These are phyloP conservation scores for Dinocampus coccinellae DNA, from an alignment of 2,888 invertebrate genomes.

Conservation along the genomic window DNA sequence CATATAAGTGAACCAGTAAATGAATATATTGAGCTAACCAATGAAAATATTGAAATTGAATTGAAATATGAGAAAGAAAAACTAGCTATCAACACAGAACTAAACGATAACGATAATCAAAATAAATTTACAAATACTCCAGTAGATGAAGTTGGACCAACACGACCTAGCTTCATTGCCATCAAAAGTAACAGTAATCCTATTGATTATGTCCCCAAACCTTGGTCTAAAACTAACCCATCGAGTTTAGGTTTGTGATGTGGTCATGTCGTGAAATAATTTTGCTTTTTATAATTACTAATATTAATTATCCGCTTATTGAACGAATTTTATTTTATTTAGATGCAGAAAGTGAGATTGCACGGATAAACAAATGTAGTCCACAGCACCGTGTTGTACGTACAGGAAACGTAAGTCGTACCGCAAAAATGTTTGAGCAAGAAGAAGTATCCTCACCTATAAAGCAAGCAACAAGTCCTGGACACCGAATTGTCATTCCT, in stretches of 20 bases:
- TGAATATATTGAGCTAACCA: neutral
- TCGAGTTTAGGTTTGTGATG: slow-evolving; percentile 50
- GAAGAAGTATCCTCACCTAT: slow-evolving; percentile 47
- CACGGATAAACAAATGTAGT: slow-evolving; percentile 55
- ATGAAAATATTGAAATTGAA: neutral
- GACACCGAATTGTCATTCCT: slow-evolving; percentile 41
- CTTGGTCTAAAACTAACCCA: slow-evolving; percentile 45
- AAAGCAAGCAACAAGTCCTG: slow-evolving; percentile 35
- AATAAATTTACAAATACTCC: slow-evolving; percentile 16
- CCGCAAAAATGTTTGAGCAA: slow-evolving; percentile 64
- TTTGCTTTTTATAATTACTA: neutral
- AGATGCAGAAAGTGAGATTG: slow-evolving; percentile 55
- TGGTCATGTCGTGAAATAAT: slow-evolving; percentile 27
- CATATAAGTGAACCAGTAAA: neutral
- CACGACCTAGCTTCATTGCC: neutral
- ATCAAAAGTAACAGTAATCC: slow-evolving; percentile 14
- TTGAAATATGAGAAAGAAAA: slow-evolving; percentile 18
- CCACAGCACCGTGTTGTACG: slow-evolving; percentile 48
- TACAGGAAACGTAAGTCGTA: slow-evolving; percentile 66
- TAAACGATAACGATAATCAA: neutral
- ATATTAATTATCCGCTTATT: neutral
- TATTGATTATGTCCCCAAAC: slow-evolving; percentile 32
- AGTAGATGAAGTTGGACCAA: neutral
- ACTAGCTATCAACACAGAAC: neutral
- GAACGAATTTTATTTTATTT: slow-evolving; percentile 27